phyloP scores from a whole-genome alignment of 2,888 invertebrate species.

The Hydraecia micacea region DNA sequence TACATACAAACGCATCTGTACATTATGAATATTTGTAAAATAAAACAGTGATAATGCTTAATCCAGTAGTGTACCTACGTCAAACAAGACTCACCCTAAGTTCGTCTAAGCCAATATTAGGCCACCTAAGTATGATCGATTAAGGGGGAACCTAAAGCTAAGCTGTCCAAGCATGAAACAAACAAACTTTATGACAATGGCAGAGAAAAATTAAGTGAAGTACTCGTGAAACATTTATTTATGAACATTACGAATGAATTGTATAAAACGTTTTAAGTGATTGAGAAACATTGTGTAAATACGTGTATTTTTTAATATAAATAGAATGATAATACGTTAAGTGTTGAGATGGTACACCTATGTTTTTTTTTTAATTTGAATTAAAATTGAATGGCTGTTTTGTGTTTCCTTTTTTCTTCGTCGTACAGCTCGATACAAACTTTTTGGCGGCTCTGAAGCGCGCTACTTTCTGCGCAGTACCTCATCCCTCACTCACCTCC shows the following conservation, averaged over 20 bases:
- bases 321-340: background rate
- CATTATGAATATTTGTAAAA: background rate
- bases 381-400: too few species aligned
- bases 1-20: background rate
- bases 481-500: too few species aligned
- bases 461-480: too few species aligned
- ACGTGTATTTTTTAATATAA: background rate
- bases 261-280: constrained; percentile 23
- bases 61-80: background rate
- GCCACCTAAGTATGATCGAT: background rate
- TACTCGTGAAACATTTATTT: background rate
- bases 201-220: constrained; percentile 2
- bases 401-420: too few species aligned
- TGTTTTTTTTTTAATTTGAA: background rate
- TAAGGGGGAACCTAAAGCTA: background rate
- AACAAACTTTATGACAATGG: constrained; percentile 1
- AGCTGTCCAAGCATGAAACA: background rate
- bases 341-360: background rate
- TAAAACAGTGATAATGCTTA: background rate
- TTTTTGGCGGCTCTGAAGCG: too few species aligned
- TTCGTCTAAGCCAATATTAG: background rate
- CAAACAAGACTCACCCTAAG: background rate
- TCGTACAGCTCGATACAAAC: too few species aligned
- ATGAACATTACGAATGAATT: background rate
- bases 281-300: background rate